Evolutionary conservation across 2,888 invertebrate genomes (phyloP).

Genomic region (Synanthedon myopaeformis): DNA sequence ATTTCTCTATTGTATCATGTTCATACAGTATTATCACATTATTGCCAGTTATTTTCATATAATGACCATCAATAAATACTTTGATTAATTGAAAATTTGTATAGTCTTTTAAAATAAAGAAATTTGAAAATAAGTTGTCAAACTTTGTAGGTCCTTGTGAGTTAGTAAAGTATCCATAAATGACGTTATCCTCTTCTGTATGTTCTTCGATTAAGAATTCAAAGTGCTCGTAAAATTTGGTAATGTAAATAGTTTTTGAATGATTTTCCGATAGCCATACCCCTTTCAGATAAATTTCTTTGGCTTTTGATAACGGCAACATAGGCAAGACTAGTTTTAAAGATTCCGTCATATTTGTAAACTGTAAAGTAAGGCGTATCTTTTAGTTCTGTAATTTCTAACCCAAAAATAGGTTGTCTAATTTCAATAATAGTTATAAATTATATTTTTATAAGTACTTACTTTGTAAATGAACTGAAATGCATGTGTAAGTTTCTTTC

Average conservation of each 20-base stretch:
- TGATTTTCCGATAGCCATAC: slow-evolving; percentile 15
- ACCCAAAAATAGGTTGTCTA: too few species aligned
- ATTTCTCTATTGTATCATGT: slow-evolving; percentile 34
- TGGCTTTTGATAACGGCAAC: slow-evolving; percentile 10
- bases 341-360: neutral
- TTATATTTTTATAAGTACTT: too few species aligned
- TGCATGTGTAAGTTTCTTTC: too few species aligned
- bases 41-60: slow-evolving; percentile 4
- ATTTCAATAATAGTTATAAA: too few species aligned
- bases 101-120: slow-evolving; percentile 19
- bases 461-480: too few species aligned
- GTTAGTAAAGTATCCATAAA: slow-evolving; percentile 31
- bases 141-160: slow-evolving; percentile 5
- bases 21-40: slow-evolving; percentile 46
- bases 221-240: slow-evolving; percentile 20
- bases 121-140: slow-evolving; percentile 14
- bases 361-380: neutral
- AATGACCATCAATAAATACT: slow-evolving; percentile 26
- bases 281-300: slow-evolving; percentile 34
- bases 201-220: slow-evolving; percentile 12
- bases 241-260: slow-evolving; percentile 32
- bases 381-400: too few species aligned
- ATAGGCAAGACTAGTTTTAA: slow-evolving; percentile 34
- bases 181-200: slow-evolving; percentile 12
- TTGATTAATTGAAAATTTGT: slow-evolving; percentile 18